Evolutionary conservation across 2,113 vertebrate genomes (phyloP).

Genomic region (Grammomys dolichurus): DNA sequence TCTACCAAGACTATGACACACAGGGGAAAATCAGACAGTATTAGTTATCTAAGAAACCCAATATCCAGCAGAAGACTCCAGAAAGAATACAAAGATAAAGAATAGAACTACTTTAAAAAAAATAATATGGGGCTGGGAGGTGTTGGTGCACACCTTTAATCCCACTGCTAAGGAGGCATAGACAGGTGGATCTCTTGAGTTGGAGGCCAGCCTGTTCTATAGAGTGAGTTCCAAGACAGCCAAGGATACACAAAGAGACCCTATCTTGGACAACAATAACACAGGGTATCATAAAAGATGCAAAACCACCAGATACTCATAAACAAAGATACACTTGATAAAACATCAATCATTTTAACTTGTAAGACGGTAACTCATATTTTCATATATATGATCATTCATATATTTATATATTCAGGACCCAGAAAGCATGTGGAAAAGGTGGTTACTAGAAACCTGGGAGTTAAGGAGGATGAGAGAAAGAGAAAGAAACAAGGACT

Average conservation of each 20-base stretch:
- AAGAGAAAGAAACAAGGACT: neutral
- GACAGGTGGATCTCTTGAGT: neutral
- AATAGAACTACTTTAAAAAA: neutral
- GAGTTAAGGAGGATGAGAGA: neutral
- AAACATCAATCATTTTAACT: neutral
- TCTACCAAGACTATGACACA: neutral
- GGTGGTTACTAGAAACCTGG: neutral
- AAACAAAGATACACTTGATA: neutral
- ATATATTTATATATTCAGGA: neutral
- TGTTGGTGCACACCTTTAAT: neutral
- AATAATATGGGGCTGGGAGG: neutral
- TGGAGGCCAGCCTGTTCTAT: neutral
- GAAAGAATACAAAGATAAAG: slow-evolving; percentile 13
- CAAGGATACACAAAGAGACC: neutral
- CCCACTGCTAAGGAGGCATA: neutral
- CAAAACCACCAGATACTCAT: neutral
- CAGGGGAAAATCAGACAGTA: neutral
- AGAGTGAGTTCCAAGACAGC: neutral
- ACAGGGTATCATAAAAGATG: no score
- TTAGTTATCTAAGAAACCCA: neutral
- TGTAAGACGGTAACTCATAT: neutral
- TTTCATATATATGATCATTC: neutral
- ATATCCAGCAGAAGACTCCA: neutral
- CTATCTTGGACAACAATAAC: neutral
- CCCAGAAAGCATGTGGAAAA: neutral